Percentiles rank a stretch among this genome's conserved stretches.
Conservation (phyloP, 2,797 vertebrate species). For the Capromys pilorides region DNA sequence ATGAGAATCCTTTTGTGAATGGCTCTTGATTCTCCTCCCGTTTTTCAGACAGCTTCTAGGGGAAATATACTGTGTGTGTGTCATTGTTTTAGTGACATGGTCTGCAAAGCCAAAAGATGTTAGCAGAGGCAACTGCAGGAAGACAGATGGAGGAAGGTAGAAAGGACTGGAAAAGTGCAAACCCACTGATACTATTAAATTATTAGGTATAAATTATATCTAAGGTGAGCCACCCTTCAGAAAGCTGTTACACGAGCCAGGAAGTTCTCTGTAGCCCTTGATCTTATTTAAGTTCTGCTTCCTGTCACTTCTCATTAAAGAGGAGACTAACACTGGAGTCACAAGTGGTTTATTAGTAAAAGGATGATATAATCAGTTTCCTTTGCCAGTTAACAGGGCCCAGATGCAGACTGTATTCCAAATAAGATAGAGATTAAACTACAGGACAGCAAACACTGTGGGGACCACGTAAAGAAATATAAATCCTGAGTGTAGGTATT, state of each 20-base stretch:
- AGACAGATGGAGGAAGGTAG: not conserved
- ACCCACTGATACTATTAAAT: not conserved
- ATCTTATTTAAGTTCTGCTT: not conserved
- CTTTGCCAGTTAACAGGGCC: not conserved
- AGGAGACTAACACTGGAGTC: not conserved
- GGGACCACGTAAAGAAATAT: not conserved
- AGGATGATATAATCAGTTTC: not conserved
- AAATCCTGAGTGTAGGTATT: not conserved
- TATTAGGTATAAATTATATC: not conserved
- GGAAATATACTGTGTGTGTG: not conserved
- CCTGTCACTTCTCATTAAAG: not conserved
- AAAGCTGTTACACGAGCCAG: not conserved
- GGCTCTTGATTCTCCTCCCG: not conserved
- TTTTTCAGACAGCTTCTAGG: not conserved
- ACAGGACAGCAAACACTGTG: not conserved
- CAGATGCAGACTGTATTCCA: not conserved
- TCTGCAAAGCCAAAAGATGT: not conserved
- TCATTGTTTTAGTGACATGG: rapidly evolving
- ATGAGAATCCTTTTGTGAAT: not conserved
- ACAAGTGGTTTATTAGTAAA: not conserved
- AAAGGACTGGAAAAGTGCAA: not conserved
- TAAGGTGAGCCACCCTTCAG: not conserved
- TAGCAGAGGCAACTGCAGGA: not conserved
- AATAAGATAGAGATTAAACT: not conserved
- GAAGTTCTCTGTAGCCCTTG: not conserved